Conservation (phyloP, 2,888 invertebrate species). For the Saturnia japonica region DNA sequence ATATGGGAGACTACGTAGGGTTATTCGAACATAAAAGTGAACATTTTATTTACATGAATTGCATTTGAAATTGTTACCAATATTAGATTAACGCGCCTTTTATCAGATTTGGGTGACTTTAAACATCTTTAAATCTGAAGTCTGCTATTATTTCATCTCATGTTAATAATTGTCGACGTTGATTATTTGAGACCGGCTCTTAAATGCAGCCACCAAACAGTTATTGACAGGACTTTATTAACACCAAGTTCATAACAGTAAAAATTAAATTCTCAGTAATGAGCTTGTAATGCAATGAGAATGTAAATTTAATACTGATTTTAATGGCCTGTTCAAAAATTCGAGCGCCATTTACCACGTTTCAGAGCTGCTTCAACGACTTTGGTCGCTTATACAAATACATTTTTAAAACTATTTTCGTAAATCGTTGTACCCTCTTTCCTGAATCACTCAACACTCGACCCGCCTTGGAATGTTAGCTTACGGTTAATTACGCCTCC, state of each 20-base stretch:
- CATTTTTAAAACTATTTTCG: conserved; percentile 14
- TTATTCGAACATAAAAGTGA: background rate
- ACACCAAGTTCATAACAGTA: too few species aligned
- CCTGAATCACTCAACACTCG: conserved; percentile 7
- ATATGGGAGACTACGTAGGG: background rate
- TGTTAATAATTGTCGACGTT: background rate
- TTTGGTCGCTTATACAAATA: background rate
- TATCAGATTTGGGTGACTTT: background rate
- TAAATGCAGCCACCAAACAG: background rate
- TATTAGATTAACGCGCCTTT: background rate
- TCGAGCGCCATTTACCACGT: background rate
- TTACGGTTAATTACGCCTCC: conserved; percentile 15
- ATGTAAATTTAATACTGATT: background rate
- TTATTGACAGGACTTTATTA: background rate
- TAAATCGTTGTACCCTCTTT: conserved; percentile 22
- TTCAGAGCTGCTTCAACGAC: background rate
- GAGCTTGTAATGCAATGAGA: background rate
- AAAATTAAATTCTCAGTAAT: background rate
- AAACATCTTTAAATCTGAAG: background rate
- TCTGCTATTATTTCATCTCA: background rate
- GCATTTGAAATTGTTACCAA: background rate
- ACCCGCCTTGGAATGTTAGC: conserved; percentile 10
- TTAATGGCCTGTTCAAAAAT: background rate
- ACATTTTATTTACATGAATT: background rate
- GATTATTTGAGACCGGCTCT: too few species aligned